Evolutionary conservation across 2,888 invertebrate genomes (phyloP), one percentile per base, ranked within the genome.

Genomic region (Caradrina kadenii): DNA sequence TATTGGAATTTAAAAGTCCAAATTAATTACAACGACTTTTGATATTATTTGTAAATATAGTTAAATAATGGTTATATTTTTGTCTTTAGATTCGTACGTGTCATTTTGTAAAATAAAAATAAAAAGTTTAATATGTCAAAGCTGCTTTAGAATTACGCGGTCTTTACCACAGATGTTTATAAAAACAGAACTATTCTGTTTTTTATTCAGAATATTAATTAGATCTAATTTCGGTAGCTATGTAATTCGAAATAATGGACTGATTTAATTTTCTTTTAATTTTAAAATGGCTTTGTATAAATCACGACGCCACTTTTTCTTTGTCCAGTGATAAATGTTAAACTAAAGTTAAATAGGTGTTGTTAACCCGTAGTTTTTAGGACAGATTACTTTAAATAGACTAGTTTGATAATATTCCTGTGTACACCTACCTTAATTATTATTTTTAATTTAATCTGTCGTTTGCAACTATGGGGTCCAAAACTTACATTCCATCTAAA

Each of bases 11-110:
- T 70, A 69, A 76, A 80, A 83, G 88, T 90, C 89, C 89, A 87
- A 86, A 77, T 82, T 73, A 83, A 86, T 81, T 84, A 90, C 90
- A 90, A 90, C 89, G 91, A 90, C 82, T 82, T 84, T 73, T 73
- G 71, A 78, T 81, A 81, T 69, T 65, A 71, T 58, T 69, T 83
- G 83, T 83, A 83, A 75, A 84, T 85, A 83, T 81, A 78, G 72
- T 72, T 68, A 70, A 63, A 67, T 68, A 61, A 80, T 83, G 85
- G 81, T 82, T 80, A 85, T 73, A 79, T 80, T 83, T 70, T 83
- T 73, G 60, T 74, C 79, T 78, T 56, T 84, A 82, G 80, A 80
- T 79, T 84, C 76, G 60, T 73, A 76, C 39, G 86, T 84, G 84
- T 84, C 86, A 84, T 84, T 80, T 79, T 84, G 82, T 82, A 79